Conservation (phyloP, 1,140 invertebrate genomes). For the Procambarus virginalis region DNA sequence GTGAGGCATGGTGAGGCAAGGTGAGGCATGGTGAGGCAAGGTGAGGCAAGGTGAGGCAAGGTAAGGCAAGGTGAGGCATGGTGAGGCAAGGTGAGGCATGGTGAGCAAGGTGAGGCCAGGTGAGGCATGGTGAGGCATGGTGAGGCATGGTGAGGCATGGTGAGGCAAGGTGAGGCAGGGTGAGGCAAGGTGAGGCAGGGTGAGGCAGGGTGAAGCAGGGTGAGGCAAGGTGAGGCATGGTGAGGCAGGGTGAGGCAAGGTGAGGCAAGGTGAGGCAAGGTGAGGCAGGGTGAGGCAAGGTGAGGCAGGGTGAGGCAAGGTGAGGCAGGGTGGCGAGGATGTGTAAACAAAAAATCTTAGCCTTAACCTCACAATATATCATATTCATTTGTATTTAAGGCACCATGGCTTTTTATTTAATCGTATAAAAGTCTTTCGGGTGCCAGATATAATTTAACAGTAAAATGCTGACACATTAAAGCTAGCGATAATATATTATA, state of each 20-base stretch:
- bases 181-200: background rate
- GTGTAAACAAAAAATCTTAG: background rate
- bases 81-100: background rate
- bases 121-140: background rate
- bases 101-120: background rate
- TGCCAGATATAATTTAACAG: too few species aligned
- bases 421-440: too few species aligned
- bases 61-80: background rate
- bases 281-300: background rate
- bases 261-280: background rate
- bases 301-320: background rate
- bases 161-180: background rate
- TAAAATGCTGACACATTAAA: too few species aligned
- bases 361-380: too few species aligned
- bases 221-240: background rate
- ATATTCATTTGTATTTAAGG: too few species aligned
- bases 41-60: background rate
- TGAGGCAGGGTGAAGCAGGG: background rate
- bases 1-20: background rate
- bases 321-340: background rate
- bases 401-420: too few species aligned
- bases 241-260: background rate
- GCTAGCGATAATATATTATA: too few species aligned
- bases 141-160: background rate
- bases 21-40: background rate